Conservation (phyloP, 2,797 vertebrate species). For the Periparus ater region DNA sequence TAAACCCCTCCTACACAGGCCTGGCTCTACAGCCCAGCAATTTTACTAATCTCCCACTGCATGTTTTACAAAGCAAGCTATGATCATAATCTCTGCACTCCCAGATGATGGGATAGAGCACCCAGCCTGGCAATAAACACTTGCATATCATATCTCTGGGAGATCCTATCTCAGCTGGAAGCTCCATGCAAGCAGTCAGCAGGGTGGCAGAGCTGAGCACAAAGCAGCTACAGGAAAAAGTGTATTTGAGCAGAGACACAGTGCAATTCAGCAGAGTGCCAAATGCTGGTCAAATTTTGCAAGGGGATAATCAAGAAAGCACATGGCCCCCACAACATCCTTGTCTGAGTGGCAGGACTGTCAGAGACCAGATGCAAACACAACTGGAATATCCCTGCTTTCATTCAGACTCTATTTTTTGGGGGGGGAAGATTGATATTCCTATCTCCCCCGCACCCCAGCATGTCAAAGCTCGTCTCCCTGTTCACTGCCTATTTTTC, state of each 20-base stretch:
- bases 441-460: fast-evolving
- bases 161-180: not conserved
- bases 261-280: fast-evolving
- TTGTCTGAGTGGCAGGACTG: not conserved
- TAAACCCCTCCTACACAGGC: not conserved
- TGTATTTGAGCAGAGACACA: not conserved
- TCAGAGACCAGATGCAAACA: not conserved
- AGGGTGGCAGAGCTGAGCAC: not conserved
- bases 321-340: fast-evolving
- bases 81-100: not conserved
- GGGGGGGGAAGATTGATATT: not conserved
- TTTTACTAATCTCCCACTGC: not conserved
- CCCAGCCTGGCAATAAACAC: not conserved
- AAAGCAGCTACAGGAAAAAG: fast-evolving
- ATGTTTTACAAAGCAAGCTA: fast-evolving
- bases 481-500: not conserved
- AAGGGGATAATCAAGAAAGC: not conserved
- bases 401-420: not conserved
- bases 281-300: not conserved
- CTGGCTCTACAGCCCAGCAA: not conserved
- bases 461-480: not conserved
- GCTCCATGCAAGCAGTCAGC: not conserved
- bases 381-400: fast-evolving
- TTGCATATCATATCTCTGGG: not conserved
- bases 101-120: not conserved